A percentile compares a stretch with the other conserved stretches of the same genome.
phyloP scores from a whole-genome alignment of 2,888 invertebrate species.

The Thalpophila matura region DNA sequence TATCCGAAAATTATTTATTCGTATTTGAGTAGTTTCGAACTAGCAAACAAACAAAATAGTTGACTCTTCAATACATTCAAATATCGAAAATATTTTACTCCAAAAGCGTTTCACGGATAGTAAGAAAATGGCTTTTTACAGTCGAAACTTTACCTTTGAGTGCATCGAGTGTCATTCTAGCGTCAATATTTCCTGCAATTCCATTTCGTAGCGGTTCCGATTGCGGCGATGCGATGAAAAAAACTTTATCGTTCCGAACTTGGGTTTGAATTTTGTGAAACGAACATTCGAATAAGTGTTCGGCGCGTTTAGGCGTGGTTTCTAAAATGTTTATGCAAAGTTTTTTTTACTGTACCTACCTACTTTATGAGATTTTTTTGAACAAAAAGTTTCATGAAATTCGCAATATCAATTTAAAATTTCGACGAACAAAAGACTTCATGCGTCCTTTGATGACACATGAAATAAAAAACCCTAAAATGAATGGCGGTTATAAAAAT shows the following conservation, averaged over 20 bases:
- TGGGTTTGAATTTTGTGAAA: constrained; percentile 46
- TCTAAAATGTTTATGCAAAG: constrained; percentile 39
- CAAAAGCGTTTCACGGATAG: constrained; percentile 65
- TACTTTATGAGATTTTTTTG: not conserved
- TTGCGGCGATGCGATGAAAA: constrained; percentile 52
- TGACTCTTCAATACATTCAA: constrained; percentile 53
- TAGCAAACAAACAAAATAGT: not conserved
- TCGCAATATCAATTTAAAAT: not conserved
- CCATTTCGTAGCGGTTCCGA: constrained; percentile 63
- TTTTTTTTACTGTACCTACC: not conserved
- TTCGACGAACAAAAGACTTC: constrained; percentile 12
- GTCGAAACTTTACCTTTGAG: constrained; percentile 72
- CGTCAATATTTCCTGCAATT: constrained; percentile 70
- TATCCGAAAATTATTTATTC: no score
- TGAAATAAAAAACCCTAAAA: constrained; percentile 42
- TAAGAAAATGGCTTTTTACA: constrained; percentile 75
- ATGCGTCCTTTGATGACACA: constrained; percentile 25
- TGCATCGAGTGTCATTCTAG: constrained; percentile 73
- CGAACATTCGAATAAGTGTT: constrained; percentile 46
- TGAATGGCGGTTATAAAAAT: constrained; percentile 56
- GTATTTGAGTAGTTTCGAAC: no score
- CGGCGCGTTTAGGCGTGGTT: constrained; percentile 43
- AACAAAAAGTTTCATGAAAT: not conserved
- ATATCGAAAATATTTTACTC: constrained; percentile 66
- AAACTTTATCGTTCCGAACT: constrained; percentile 60